These are phyloP conservation scores for Gambelia wislizenii DNA, from an alignment of 2,797 vertebrate genomes.

Conservation along the genomic window DNA sequence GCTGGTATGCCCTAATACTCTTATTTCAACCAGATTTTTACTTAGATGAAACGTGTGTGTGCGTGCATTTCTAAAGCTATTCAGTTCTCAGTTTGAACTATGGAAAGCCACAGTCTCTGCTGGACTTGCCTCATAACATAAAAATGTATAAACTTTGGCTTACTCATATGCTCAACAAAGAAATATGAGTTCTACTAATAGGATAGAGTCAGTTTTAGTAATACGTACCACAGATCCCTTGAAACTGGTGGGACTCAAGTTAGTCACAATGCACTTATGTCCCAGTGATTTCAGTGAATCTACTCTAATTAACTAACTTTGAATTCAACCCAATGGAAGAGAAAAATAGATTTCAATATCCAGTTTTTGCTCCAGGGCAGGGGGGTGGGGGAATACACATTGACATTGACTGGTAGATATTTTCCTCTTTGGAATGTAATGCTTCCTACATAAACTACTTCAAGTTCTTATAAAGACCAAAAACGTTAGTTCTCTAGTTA, in stretches of 20 bases:
- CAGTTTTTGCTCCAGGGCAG: not conserved
- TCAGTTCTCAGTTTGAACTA: conserved; percentile 7
- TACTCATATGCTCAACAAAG: not conserved
- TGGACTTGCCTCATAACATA: not conserved
- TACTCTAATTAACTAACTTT: not conserved
- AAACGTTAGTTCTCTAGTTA: not conserved
- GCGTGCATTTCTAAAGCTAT: not conserved
- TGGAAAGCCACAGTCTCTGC: not conserved
- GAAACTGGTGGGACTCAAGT: not conserved
- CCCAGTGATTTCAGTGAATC: not conserved
- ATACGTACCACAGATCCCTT: not conserved
- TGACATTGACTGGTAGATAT: not conserved
- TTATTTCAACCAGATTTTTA: too few relatives aligned
- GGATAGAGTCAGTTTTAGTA: not conserved
- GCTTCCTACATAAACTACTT: not conserved
- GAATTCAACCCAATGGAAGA: not conserved
- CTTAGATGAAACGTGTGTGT: too few relatives aligned
- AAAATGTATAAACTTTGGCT: not conserved
- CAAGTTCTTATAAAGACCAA: not conserved
- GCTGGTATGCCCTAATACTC: too few relatives aligned
- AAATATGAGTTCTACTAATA: not conserved
- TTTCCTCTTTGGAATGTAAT: not conserved
- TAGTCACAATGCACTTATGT: not conserved
- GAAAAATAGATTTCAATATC: not conserved
- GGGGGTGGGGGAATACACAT: not conserved